Percentiles rank a stretch among this genome's conserved stretches.
These are phyloP conservation scores for Exocentrus adspersus DNA, from an alignment of 2,888 invertebrate species.

Conservation along the genomic window DNA sequence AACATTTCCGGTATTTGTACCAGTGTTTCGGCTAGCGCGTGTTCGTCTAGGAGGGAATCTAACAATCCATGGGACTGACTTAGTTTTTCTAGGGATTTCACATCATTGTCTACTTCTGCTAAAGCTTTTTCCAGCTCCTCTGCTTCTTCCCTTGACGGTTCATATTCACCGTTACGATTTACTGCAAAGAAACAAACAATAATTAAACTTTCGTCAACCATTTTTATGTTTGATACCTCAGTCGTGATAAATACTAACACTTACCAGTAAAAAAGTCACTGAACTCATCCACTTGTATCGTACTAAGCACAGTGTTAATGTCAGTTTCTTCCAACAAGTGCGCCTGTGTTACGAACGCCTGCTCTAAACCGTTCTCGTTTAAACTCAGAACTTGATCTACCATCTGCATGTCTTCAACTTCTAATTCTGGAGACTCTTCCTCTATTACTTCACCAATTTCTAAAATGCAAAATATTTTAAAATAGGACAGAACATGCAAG, in stretches of 20 bases:
- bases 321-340: slow-evolving; percentile 75
- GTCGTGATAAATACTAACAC: not conserved
- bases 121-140: slow-evolving; percentile 89
- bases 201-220: too few species aligned
- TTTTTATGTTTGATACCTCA: too few species aligned
- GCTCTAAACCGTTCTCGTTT: slow-evolving; percentile 69
- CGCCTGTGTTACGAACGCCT: slow-evolving; percentile 74
- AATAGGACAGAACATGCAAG: not conserved
- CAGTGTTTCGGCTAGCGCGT: slow-evolving; percentile 64
- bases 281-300: slow-evolving; percentile 83
- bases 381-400: slow-evolving; percentile 69
- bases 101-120: slow-evolving; percentile 79
- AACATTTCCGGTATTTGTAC: slow-evolving; percentile 66
- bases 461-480: not conserved
- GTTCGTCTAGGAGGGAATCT: slow-evolving; percentile 74
- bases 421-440: slow-evolving; percentile 54
- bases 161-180: slow-evolving; percentile 77
- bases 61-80: slow-evolving; percentile 69
- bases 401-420: slow-evolving; percentile 65
- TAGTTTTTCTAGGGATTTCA: slow-evolving; percentile 75
- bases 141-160: slow-evolving; percentile 82
- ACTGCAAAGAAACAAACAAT: slow-evolving; percentile 64
- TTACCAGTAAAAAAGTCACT: slow-evolving; percentile 81
- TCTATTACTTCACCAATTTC: slow-evolving; percentile 38
- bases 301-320: slow-evolving; percentile 80